Base-by-base conservation (phyloP, 2,113 vertebrate genomes). In the Marmota flaviventris region DNA sequence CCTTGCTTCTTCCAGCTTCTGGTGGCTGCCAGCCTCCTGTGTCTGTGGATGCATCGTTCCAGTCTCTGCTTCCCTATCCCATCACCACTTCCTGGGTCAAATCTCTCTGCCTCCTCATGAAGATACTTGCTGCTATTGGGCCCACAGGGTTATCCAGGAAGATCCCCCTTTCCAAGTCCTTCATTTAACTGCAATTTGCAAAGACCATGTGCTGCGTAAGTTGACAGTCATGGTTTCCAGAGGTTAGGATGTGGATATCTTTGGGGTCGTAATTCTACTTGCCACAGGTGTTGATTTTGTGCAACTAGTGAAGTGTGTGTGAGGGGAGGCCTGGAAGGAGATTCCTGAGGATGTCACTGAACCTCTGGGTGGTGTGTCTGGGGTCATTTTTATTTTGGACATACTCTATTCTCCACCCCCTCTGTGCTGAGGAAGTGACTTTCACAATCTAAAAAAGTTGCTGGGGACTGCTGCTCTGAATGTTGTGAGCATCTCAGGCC, bases 401-500 rank as follows among this genome's bases (percentile, higher is more conserved):
- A 8, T 63, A 8, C 61, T 63, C 24, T 27, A 63, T 63, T 25
- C 61, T 72, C 29, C 8, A 6, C 39, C 24, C 73, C 76, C 34
- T 69, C n/a, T 42, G 11, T 72, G 83, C 48, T 81, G 53, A 85
- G 65, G 51, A 83, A 73, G 32, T n/a, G n/a, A 63, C 72, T 69
- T 42, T 51, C 5, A 18, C 1, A 13, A 1, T 11, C 39, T 42
- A 20, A 1, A 22, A 17, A 22, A 17, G 22, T 45, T 53, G 24
- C 24, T 12, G 0, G 32, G 45, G 67, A 14, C 4, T 0, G 6
- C 18, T 34, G 11, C 12, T 83, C 2, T 34, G 0, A 3, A 16
- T 1, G 1, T 0, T 11, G 0, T 0, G 4, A 8, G 22, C 0
- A 0, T 10, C 13, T 18, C 56, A 45, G 61, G 69, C 72, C 0